Conservation (phyloP, 2,797 vertebrate species). For the Geotrypetes seraphini region DNA sequence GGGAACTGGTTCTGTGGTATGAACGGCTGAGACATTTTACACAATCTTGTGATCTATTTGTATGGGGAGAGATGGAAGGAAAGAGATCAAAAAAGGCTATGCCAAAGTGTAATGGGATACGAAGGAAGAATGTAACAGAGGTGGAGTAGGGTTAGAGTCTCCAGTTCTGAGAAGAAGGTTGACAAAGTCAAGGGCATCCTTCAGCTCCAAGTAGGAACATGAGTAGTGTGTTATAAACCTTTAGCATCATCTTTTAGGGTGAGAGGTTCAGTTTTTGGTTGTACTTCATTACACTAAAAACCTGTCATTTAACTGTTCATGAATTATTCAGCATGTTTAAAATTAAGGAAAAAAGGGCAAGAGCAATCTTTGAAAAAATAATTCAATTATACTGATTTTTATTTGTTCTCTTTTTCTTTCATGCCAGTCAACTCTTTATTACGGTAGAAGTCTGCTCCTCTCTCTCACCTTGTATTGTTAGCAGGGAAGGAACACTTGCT, state of each 20-base stretch:
- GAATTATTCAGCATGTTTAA: constrained; percentile 61
- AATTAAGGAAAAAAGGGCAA: constrained; percentile 42
- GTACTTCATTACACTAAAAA: constrained; percentile 36
- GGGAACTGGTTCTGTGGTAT: no score
- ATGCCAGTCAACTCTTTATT: neutral
- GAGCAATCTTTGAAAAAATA: constrained; percentile 38
- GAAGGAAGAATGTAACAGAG: no score
- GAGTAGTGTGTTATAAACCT: no score
- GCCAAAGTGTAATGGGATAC: no score
- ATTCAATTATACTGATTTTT: constrained; percentile 34
- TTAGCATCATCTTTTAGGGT: constrained; percentile 35
- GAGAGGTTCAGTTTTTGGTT: constrained; percentile 38
- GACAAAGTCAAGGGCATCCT: constrained; percentile 33
- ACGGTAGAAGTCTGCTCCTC: neutral
- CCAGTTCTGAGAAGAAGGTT: constrained; percentile 9
- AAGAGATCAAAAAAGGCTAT: no score
- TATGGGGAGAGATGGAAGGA: no score
- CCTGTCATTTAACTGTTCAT: constrained; percentile 49
- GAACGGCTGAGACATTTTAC: no score
- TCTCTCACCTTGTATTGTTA: neutral
- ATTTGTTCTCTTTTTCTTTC: constrained; percentile 13
- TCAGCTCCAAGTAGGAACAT: no score
- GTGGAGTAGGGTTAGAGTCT: constrained; percentile 11
- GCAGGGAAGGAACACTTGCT: no score
- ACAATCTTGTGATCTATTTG: no score